Conservation (phyloP, 23 tunicate species). For the Ascidia mentula region DNA sequence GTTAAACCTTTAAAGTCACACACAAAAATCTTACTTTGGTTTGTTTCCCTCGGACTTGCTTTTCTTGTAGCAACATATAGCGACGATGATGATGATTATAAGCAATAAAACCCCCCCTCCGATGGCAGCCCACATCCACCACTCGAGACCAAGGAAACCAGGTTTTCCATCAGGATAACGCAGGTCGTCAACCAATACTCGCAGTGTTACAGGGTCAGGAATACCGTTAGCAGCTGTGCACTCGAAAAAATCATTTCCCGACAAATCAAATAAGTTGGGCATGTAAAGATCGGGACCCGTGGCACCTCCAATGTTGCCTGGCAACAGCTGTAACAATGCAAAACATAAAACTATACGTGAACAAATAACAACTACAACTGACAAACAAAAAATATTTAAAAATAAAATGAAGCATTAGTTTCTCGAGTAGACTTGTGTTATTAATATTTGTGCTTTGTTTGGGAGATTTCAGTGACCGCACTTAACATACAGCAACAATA, state of each 20-base stretch:
- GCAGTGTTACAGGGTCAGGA: constrained; percentile 39
- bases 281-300: constrained; percentile 31
- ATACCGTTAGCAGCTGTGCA: constrained; percentile 80
- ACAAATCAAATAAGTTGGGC: constrained; percentile 49
- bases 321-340: constrained; percentile 64
- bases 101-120: constrained; percentile 57
- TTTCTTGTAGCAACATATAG: constrained; percentile 39
- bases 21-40: too few species aligned
- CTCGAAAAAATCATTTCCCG: constrained; percentile 47
- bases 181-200: constrained; percentile 60
- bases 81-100: constrained; percentile 37
- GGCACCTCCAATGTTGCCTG: constrained; percentile 37
- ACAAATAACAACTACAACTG: too few species aligned
- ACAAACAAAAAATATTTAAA: too few species aligned
- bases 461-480: too few species aligned
- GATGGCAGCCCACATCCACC: constrained; percentile 70
- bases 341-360: too few species aligned
- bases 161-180: constrained; percentile 72
- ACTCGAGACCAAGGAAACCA: constrained; percentile 41
- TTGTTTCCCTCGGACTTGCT: not conserved
- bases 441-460: too few species aligned
- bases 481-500: too few species aligned
- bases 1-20: too few species aligned
- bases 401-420: too few species aligned
- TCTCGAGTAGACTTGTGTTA: too few species aligned